phyloP scores from a whole-genome alignment of 1,140 invertebrate species.

The Hyles vespertilio region DNA sequence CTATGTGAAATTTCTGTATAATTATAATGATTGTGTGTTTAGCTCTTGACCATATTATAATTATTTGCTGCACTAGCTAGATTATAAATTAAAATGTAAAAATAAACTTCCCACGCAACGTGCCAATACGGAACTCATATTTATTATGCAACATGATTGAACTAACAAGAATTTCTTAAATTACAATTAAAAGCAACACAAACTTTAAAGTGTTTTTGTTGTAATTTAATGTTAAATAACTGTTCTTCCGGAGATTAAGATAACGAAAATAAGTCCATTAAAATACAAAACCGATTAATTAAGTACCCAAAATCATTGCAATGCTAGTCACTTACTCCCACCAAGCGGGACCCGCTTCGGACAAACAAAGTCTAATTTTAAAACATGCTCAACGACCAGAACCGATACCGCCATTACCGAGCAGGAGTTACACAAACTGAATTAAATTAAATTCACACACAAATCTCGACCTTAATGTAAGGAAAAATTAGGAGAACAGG shows the following conservation, averaged over 20 bases:
- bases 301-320: constrained; percentile 18
- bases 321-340: constrained; percentile 21
- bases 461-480: constrained; percentile 18
- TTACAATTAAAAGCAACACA: too few species aligned
- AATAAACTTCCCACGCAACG: too few species aligned
- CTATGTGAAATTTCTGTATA: too few species aligned
- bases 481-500: constrained; percentile 12
- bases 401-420: constrained; percentile 25
- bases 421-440: constrained; percentile 14
- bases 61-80: too few species aligned
- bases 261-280: constrained; percentile 19
- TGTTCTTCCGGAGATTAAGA: not conserved
- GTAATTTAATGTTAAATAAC: too few species aligned
- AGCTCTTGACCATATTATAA: too few species aligned
- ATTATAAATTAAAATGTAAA: too few species aligned
- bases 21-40: too few species aligned
- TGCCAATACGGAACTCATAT: too few species aligned
- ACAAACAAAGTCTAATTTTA: constrained; percentile 35
- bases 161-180: too few species aligned
- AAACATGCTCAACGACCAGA: constrained; percentile 33
- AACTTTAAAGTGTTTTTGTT: too few species aligned
- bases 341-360: constrained; percentile 8
- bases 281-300: constrained; percentile 30
- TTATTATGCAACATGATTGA: too few species aligned
- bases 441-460: constrained; percentile 19